phyloP scores from a whole-genome alignment of 2,113 vertebrate species.

The Lagopus muta region DNA sequence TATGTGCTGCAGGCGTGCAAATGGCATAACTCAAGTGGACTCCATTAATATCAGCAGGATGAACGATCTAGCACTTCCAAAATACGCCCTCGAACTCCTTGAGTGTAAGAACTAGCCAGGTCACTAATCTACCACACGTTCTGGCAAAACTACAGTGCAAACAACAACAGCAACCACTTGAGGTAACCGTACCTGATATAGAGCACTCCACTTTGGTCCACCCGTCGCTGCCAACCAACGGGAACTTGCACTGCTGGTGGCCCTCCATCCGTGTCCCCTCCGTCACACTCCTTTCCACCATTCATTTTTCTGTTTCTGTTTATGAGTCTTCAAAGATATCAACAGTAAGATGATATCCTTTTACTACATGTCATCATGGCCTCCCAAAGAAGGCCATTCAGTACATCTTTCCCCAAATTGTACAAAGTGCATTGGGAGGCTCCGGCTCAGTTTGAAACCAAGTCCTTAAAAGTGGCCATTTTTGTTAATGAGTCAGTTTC shows the following conservation, averaged over 20 bases:
- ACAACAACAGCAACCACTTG: neutral
- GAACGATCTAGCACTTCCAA: rapidly evolving
- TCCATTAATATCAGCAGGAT: neutral
- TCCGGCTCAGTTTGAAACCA: conserved; percentile 86
- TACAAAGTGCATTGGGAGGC: conserved; percentile 83
- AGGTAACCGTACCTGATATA: conserved; percentile 89
- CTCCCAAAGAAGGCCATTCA: conserved; percentile 80
- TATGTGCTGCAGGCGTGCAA: neutral
- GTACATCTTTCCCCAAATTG: conserved; percentile 78
- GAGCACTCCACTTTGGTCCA: conserved; percentile 88
- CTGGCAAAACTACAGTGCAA: neutral
- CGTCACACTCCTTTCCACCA: conserved; percentile 96
- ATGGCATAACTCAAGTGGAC: neutral
- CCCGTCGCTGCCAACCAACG: conserved; percentile 95
- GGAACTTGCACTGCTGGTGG: conserved; percentile 92
- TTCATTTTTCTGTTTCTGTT: conserved; percentile 96
- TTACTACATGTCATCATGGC: conserved; percentile 87
- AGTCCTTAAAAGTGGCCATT: conserved; percentile 89
- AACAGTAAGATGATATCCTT: conserved; percentile 88
- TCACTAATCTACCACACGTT: rapidly evolving
- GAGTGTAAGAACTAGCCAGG: rapidly evolving
- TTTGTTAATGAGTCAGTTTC: conserved; percentile 79
- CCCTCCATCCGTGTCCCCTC: conserved; percentile 88
- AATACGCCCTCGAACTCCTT: rapidly evolving
- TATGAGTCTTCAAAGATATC: conserved; percentile 89